Base-by-base conservation (phyloP, 2,797 vertebrate genomes). In the Cuniculus paca region DNA sequence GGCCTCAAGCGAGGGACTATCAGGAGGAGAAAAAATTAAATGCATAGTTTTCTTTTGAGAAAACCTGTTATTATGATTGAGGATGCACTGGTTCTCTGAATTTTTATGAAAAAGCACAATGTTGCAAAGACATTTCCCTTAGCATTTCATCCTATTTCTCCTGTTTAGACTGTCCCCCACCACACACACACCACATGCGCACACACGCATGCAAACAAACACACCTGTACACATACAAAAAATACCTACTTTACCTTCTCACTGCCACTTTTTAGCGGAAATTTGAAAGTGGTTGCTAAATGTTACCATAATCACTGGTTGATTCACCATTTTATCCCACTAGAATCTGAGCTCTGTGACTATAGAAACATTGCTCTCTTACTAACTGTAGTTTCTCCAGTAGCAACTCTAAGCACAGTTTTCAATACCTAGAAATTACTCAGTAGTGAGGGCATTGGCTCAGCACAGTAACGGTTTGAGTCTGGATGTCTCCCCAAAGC, bases 61-160 rank as follows among this genome's bases (percentile, higher is more conserved):
- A 94, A 65, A 17, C 42, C 7, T 89, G 6, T 90, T 63, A 24
- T 19, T 42, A 24, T 92, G 28, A 82, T 88, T 90, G 84, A 79
- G 36, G 19, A 65, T 85, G 9, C 10, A 72, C 17, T 78, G 54
- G 68, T 91, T 82, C 22, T 86, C 9, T 94, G 39, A 88, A 72
- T 92, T 97, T 86, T 96, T 86, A 50, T 90, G 45, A 70, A 50
- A 79, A 89, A 84, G 75, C 50, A 82, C n/a, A 68, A 5, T 88
- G 17, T 90, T 70, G 39, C n/a, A 56, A 26, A 96, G 80, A 82
- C 84, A 36, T 74, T 96, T 82, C n/a, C 24, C 8, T 75, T 95
- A 91, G 20, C 36, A 5, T 85, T 88, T 22, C 3, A 65, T 91
- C 75, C 48, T 42, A 60, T 95, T 91, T 82, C 84, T 95, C 16